A percentile compares a stretch with the other conserved stretches of the same genome.
phyloP scores from a whole-genome alignment of 2,888 invertebrate genomes.

The Phorcus lineatus region DNA sequence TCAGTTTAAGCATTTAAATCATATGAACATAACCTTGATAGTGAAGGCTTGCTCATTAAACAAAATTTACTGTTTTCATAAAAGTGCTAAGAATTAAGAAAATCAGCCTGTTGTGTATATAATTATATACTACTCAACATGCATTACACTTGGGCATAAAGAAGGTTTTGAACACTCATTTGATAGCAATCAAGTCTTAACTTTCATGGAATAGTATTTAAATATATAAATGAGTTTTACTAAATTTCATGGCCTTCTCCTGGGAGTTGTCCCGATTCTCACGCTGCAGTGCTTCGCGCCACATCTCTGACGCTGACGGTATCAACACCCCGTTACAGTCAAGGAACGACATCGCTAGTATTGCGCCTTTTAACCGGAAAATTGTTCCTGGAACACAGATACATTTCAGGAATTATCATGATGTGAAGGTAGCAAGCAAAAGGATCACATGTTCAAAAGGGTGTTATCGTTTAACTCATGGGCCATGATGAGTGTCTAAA shows the following conservation, averaged over 20 bases:
- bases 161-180: too few species aligned
- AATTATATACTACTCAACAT: too few species aligned
- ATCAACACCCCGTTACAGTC: slow-evolving; percentile 95
- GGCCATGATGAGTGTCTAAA: too few species aligned
- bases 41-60: background rate
- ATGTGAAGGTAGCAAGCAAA: background rate
- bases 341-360: slow-evolving; percentile 95
- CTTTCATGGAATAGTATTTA: too few species aligned
- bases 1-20: background rate
- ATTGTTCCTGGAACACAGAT: slow-evolving; percentile 84
- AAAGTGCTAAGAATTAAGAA: background rate
- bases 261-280: slow-evolving; percentile 36
- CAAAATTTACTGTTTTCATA: background rate
- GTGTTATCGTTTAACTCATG: too few species aligned
- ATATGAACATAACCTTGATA: background rate
- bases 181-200: too few species aligned
- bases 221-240: background rate
- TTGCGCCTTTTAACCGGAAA: slow-evolving; percentile 96
- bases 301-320: slow-evolving; percentile 91
- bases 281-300: slow-evolving; percentile 82
- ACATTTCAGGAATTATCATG: background rate
- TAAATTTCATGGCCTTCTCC: slow-evolving; percentile 8
- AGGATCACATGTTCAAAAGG: too few species aligned
- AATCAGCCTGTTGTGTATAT: too few species aligned
- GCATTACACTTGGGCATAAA: too few species aligned